phyloP scores from a whole-genome alignment of 2,888 invertebrate species.

The Drosophila testacea region DNA sequence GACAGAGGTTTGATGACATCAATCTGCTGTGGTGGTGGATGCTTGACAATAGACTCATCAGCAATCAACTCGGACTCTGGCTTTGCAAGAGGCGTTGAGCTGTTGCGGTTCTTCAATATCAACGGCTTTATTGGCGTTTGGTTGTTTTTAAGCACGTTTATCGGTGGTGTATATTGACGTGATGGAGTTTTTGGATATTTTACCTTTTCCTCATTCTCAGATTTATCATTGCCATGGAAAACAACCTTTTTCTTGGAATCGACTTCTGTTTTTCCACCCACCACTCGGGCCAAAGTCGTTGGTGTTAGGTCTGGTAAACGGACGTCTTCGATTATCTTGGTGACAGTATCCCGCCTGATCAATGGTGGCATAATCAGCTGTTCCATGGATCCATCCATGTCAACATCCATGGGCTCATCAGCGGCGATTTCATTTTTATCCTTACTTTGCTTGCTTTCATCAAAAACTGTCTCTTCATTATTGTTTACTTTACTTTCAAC shows the following conservation, averaged over 20 bases:
- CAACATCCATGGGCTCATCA: background rate
- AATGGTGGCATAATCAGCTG: background rate
- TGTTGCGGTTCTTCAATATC: slow-evolving; percentile 45
- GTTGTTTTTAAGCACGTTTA: background rate
- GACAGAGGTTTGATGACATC: slow-evolving; percentile 49
- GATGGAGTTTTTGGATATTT: slow-evolving; percentile 78
- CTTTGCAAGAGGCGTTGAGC: slow-evolving; percentile 62
- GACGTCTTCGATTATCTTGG: background rate
- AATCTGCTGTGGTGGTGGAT: slow-evolving; percentile 46
- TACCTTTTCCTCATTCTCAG: slow-evolving; percentile 49
- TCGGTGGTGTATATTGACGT: background rate
- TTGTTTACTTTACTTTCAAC: too few relatives aligned
- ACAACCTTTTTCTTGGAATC: slow-evolving; percentile 51
- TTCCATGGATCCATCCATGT: background rate
- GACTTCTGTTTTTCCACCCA: background rate
- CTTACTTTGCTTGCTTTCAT: background rate
- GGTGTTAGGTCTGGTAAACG: slow-evolving; percentile 28
- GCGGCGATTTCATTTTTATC: background rate
- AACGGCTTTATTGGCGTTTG: slow-evolving; percentile 33
- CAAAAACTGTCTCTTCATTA: too few relatives aligned
- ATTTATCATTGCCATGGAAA: slow-evolving; percentile 51
- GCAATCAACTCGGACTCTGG: slow-evolving; percentile 1
- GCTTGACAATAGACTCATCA: background rate
- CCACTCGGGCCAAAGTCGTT: background rate
- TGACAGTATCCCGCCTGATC: background rate